Evolutionary conservation across 2,797 vertebrate genomes (phyloP).

Genomic region (Simalia tracyae): DNA sequence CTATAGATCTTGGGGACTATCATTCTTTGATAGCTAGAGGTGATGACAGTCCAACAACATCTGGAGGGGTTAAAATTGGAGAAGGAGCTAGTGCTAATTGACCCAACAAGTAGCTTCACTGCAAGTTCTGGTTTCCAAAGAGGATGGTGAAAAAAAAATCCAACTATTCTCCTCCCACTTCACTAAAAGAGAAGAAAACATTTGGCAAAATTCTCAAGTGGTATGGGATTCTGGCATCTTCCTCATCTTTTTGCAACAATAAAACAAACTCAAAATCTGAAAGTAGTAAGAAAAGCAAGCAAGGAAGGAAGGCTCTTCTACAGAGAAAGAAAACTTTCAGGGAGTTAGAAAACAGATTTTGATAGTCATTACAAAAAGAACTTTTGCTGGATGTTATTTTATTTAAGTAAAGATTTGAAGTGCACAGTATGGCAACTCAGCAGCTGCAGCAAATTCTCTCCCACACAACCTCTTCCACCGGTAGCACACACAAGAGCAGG

Average conservation of each 20-base stretch:
- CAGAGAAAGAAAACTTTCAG: not conserved
- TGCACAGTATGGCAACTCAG: not conserved
- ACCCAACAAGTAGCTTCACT: too few relatives aligned
- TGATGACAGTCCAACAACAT: too few relatives aligned
- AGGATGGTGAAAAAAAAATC: not conserved
- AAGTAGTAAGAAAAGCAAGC: not conserved
- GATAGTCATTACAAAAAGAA: not conserved
- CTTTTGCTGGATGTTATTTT: not conserved
- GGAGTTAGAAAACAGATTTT: not conserved
- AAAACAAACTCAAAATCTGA: not conserved
- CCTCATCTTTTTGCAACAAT: not conserved
- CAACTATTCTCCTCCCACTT: not conserved
- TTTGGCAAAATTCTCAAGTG: not conserved
- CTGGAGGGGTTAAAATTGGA: too few relatives aligned
- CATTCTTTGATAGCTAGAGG: too few relatives aligned
- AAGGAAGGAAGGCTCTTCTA: not conserved
- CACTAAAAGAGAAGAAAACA: not conserved
- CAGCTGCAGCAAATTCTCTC: not conserved
- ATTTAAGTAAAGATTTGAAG: not conserved
- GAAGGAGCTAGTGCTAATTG: too few relatives aligned
- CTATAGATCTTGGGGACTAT: too few relatives aligned
- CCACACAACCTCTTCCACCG: not conserved
- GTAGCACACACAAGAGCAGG: not conserved
- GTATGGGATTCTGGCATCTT: not conserved
- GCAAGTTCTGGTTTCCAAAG: not conserved